Conservation (phyloP, 2,888 invertebrate genomes). For the Cataglyphis rosenhaueri region DNA sequence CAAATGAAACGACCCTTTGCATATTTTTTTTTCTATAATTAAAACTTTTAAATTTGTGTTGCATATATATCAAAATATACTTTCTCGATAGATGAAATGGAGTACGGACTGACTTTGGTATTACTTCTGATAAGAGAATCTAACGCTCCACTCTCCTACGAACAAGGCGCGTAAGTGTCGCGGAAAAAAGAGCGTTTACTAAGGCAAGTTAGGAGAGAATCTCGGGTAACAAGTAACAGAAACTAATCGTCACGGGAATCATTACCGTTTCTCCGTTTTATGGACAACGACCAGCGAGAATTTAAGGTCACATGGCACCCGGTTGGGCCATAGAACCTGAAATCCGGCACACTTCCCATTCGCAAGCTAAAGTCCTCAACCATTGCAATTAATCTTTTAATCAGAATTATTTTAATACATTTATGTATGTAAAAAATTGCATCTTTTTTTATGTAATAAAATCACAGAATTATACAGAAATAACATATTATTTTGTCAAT, state of each 20-base stretch:
- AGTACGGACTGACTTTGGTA: neutral
- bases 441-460: constrained; percentile 29
- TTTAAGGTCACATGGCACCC: constrained; percentile 16
- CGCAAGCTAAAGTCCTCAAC: neutral
- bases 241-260: constrained; percentile 42
- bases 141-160: neutral
- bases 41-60: neutral
- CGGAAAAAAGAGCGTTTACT: neutral
- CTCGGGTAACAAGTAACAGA: constrained; percentile 23
- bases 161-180: neutral
- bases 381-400: constrained; percentile 17
- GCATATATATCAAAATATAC: neutral
- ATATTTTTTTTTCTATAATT: neutral
- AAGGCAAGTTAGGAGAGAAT: constrained; percentile 10
- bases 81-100: neutral
- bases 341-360: constrained; percentile 1
- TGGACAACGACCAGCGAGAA: constrained; percentile 21
- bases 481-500: too few species aligned
- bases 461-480: too few species aligned
- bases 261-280: constrained; percentile 39
- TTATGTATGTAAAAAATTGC: neutral
- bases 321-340: neutral
- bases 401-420: constrained; percentile 2
- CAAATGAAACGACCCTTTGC: too few species aligned
- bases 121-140: neutral